These are phyloP conservation scores for Dysmachus trigonus DNA, from an alignment of 2,888 invertebrate genomes.

Conservation along the genomic window DNA sequence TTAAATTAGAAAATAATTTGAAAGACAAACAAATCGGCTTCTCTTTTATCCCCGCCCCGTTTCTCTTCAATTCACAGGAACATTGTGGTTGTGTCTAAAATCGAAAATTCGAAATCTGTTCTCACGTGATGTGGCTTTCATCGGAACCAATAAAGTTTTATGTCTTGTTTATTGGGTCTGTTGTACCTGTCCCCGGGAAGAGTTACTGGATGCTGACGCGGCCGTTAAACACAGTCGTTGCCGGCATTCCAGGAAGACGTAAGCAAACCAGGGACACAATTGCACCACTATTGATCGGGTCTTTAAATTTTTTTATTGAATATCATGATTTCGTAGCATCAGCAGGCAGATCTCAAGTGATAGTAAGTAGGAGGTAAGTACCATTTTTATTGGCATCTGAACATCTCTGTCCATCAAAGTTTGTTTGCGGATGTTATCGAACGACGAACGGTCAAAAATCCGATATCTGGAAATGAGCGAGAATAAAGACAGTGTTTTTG, in stretches of 20 bases:
- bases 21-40: neutral
- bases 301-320: neutral
- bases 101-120: neutral
- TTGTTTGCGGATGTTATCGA: neutral
- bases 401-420: neutral
- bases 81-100: neutral
- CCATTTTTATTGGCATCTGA: neutral
- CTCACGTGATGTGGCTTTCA: neutral
- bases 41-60: neutral
- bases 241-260: neutral
- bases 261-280: neutral
- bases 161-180: neutral
- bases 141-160: constrained; percentile 17
- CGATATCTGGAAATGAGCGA: too few species aligned
- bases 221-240: neutral
- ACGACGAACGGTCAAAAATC: neutral
- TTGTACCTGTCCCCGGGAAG: neutral
- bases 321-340: neutral
- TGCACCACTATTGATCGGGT: neutral
- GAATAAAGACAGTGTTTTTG: neutral
- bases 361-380: neutral
- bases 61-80: neutral
- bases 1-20: constrained; percentile 27
- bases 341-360: neutral
- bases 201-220: neutral